These are phyloP conservation scores for Danionella dracula DNA, from an alignment of 2,797 vertebrate species.

Conservation along the genomic window DNA sequence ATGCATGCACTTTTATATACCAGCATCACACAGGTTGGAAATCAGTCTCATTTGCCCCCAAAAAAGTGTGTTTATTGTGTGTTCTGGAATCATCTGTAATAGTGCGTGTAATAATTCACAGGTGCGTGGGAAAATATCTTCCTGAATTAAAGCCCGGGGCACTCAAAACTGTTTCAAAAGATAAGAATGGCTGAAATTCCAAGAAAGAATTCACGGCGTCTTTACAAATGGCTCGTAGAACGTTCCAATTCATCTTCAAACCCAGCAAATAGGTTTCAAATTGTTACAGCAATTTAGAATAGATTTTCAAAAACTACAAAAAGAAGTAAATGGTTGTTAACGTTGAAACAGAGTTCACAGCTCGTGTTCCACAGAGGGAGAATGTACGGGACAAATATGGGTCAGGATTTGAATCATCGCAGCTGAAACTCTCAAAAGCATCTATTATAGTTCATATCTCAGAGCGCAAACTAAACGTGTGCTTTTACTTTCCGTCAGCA, in stretches of 20 bases:
- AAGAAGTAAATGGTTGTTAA: background rate
- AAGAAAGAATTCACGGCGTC: background rate
- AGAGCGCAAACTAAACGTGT: too few species aligned
- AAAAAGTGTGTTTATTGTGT: constrained; percentile 11
- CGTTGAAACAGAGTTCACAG: background rate
- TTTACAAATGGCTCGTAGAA: constrained; percentile 1
- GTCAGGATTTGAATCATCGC: too few species aligned
- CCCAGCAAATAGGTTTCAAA: background rate
- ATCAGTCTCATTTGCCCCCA: too few species aligned
- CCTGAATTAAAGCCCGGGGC: constrained; percentile 15
- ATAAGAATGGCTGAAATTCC: constrained; percentile 28
- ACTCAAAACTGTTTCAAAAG: constrained; percentile 24
- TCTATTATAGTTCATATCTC: too few species aligned
- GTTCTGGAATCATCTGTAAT: background rate
- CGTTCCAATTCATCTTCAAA: background rate
- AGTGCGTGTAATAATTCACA: background rate
- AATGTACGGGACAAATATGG: background rate
- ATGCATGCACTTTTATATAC: constrained; percentile 10
- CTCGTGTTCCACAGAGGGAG: background rate
- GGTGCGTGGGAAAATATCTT: constrained; percentile 12
- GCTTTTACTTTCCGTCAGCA: too few species aligned
- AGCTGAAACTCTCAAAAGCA: too few species aligned
- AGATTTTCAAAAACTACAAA: background rate
- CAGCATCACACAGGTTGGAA: background rate
- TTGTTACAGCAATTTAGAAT: background rate